Evolutionary conservation across 1,140 invertebrate species (phyloP), one percentile per base, ranked within the genome.

Genomic region (Aphidius gifuensis): DNA sequence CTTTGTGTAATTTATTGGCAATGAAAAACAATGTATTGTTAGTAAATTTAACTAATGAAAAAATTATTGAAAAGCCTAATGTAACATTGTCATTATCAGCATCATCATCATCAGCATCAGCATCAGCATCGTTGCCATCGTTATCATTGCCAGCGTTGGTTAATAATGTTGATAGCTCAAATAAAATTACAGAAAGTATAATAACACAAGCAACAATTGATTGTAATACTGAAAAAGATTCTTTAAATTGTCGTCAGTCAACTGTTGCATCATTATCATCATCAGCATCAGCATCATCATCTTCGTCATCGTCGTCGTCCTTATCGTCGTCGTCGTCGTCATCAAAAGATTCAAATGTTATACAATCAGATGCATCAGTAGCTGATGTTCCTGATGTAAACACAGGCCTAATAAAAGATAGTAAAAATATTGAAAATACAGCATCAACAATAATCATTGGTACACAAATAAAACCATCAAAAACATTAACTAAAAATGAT

Each of bases 1-100:
- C 90, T n/a, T 77, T 92, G 48, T 93, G 91, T 74, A 90, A 91
- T 73, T 80, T 87, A 45, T 72, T 90, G 23, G 88, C 87, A 4
- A 84, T 87, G 47, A 82, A 83, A 47, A 84, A 88, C 64, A 85
- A 85, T 55, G 88, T 87, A 74, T 84, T 87, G n/a, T 82, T 85
- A n/a, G 74, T 88, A 53, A 89, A 89, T 68, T 81, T 83, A 4
- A 85, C 83, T 65, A 71, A 76, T n/a, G 70, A 73, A 32, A 53
- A 69, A n/a, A 11, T 47, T 1, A 39, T 23, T 38, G 23, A 32
- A 32, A 32, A 32, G 23, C 23, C 23, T 32, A 32, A 32, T 32
- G 23, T 32, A 32, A 32, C 23, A 32, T 32, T 32, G 23, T 32
- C 23, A 32, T 3, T 32, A 32, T 32, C 1, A 32, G 23, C 2